Base-by-base conservation (phyloP, 1,140 invertebrate genomes). In the Muscidifurax raptorellus region DNA sequence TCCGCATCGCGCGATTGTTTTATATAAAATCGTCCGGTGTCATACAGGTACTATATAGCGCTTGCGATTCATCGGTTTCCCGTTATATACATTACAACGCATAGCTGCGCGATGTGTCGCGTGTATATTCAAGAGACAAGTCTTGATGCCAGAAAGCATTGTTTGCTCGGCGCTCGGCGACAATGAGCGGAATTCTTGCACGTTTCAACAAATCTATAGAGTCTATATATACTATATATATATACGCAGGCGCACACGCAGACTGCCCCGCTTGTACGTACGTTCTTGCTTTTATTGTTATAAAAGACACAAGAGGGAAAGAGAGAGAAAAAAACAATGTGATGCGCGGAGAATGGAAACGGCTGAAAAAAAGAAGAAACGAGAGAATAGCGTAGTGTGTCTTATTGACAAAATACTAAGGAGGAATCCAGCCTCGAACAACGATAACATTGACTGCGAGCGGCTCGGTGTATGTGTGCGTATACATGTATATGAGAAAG, bases 161-260 rank as follows among this genome's bases (percentile, higher is more conserved):
- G 83, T 84, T 84, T 84, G 52, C 27, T 27, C 75, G 25, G 0
- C 27, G 36, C n/a, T n/a, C 36, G 15, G 30, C 88, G 86, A 91
- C 90, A 91, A 91, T 91, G 90, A 88, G 67, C 85, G 89, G 88
- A 88, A 91, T 91, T 91, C 90, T 89, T 88, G 83, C 75, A 67
- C 86, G 80, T 83, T 89, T 88, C 89, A 91, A 91, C 90, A 91
- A 91, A 89, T 88, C 83, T 44, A 59, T 81, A 59, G 80, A 44
- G 27, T 36, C 76, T 40, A 40, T 40, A 40, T 40, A 40, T 40
- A 10, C 7, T 40, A n/a, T n/a, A n/a, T n/a, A n/a, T n/a, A n/a
- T n/a, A n/a, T n/a, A n/a, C n/a, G n/a, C n/a, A n/a, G n/a, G n/a
- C n/a, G n/a, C n/a, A n/a, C n/a, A n/a, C n/a, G n/a, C n/a, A n/a